A percentile compares a stretch with the other conserved stretches of the same genome.
phyloP scores from a whole-genome alignment of 30 jellyfish, hydroid and myxozoan species.

The Aurelia sp. region DNA sequence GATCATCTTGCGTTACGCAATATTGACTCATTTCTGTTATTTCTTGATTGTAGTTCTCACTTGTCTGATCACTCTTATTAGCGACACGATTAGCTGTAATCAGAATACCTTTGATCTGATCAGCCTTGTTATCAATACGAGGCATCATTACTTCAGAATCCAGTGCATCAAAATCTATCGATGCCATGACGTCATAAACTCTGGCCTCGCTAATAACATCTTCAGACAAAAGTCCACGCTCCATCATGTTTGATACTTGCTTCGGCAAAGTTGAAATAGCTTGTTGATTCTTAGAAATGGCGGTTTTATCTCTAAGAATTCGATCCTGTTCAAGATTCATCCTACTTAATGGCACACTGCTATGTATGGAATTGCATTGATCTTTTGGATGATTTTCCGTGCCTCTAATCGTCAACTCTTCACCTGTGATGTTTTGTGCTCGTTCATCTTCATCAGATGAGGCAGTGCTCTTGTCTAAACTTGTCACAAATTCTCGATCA shows the following conservation, averaged over 20 bases:
- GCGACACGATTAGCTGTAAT: neutral
- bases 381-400: neutral
- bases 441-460: neutral
- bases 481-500: constrained; percentile 1
- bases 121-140: too few relatives aligned
- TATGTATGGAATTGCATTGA: neutral
- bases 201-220: neutral
- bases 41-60: neutral
- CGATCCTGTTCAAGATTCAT: neutral
- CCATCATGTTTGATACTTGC: neutral
- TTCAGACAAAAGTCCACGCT: neutral
- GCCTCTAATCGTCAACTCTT: too few relatives aligned
- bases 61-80: neutral
- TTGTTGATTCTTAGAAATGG: neutral
- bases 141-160: neutral
- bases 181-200: neutral
- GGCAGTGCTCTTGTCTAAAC: neutral
- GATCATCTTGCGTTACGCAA: constrained; percentile 29
- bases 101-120: neutral
- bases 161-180: neutral
- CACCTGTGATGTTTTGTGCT: neutral
- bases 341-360: neutral
- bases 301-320: neutral
- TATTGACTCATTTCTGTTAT: constrained; percentile 2
- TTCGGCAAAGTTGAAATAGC: neutral